Conservation (phyloP, 2,797 vertebrate species). For the Danio tinwini region DNA sequence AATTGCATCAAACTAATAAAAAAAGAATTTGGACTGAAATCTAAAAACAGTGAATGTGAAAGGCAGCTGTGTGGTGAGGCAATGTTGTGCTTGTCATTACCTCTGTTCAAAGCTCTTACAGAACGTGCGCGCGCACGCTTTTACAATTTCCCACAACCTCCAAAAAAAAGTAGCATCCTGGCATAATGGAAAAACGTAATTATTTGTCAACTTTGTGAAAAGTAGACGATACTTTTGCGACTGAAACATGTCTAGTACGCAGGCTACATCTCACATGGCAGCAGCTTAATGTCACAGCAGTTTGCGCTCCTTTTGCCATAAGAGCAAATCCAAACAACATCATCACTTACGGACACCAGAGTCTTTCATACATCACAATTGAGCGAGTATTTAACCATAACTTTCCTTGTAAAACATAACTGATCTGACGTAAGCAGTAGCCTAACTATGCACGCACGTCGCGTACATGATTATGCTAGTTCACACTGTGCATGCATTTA, state of each 20-base stretch:
- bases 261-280: slow-evolving; percentile 5
- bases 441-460: not conserved
- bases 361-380: not conserved
- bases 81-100: not conserved
- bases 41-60: not conserved
- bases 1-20: too few species aligned
- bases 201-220: not conserved
- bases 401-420: not conserved
- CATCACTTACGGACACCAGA: not conserved
- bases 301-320: not conserved
- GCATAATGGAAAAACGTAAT: not conserved
- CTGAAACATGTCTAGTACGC: not conserved
- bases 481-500: not conserved
- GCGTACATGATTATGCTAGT: not conserved
- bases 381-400: not conserved
- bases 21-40: not conserved
- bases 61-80: not conserved
- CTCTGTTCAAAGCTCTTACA: not conserved
- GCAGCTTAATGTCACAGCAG: slow-evolving; percentile 4
- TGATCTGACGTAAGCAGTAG: not conserved
- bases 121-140: not conserved
- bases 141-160: not conserved
- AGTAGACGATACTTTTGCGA: not conserved
- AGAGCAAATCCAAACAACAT: not conserved
- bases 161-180: not conserved